These are phyloP conservation scores for Myrmophylax atrothorax DNA, from an alignment of 2,113 vertebrate species.

Conservation along the genomic window DNA sequence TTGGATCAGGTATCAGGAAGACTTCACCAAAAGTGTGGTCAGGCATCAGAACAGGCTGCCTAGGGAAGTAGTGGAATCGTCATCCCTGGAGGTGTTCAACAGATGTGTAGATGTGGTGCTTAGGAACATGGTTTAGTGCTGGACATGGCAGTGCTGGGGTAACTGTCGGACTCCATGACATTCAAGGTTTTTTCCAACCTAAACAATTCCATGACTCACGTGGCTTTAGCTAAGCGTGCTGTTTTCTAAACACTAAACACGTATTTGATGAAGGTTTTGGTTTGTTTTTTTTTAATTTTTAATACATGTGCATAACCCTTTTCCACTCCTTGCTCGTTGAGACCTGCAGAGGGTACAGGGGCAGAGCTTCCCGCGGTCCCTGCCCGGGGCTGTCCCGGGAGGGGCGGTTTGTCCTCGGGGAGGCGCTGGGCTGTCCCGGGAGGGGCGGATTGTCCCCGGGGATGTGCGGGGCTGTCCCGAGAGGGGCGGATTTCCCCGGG, in stretches of 20 bases:
- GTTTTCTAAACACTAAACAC: neutral
- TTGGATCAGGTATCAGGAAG: neutral
- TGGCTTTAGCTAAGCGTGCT: rapidly evolving
- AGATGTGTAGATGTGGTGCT: rapidly evolving
- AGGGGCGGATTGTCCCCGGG: too few relatives aligned
- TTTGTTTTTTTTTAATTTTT: neutral
- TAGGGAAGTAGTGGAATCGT: rapidly evolving
- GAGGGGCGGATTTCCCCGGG: neutral
- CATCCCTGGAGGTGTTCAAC: neutral
- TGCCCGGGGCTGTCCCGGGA: too few relatives aligned
- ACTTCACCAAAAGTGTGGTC: neutral
- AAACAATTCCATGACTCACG: too few relatives aligned
- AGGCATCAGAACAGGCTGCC: neutral
- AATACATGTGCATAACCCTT: rapidly evolving
- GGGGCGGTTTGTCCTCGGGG: neutral
- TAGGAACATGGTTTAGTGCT: rapidly evolving
- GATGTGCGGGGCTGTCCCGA: too few relatives aligned
- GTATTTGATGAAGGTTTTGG: rapidly evolving
- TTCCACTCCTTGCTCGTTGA: rapidly evolving
- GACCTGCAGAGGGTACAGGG: rapidly evolving
- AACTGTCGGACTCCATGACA: rapidly evolving
- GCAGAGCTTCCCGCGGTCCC: rapidly evolving
- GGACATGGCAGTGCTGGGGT: too few relatives aligned
- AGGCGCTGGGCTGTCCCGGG: too few relatives aligned
- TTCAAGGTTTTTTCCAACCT: neutral